These are phyloP conservation scores for Turritopsis dohrnii DNA, from an alignment of 30 jellyfish, hydroid and myxozoan genomes.

Conservation along the genomic window DNA sequence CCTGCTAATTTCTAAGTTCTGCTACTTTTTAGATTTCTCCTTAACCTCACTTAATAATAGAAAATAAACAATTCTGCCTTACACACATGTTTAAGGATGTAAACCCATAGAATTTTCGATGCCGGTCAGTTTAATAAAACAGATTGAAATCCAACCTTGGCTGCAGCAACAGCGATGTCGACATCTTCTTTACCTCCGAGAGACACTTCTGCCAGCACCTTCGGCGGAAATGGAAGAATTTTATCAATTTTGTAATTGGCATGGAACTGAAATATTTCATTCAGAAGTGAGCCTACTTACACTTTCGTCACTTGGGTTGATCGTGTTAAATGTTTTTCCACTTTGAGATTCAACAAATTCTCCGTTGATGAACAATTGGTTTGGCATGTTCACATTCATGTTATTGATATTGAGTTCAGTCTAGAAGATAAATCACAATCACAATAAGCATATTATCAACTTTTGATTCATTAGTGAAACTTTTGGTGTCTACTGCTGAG, in stretches of 20 bases:
- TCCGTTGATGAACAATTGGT: conserved; percentile 87
- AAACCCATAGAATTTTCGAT: not conserved
- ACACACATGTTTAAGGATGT: too few relatives aligned
- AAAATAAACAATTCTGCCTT: too few relatives aligned
- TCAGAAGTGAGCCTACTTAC: too few relatives aligned
- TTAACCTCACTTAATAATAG: too few relatives aligned
- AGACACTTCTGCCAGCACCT: conserved; percentile 97
- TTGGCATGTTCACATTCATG: conserved; percentile 88
- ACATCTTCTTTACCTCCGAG: conserved; percentile 99
- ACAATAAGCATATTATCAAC: too few relatives aligned
- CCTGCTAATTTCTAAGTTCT: too few relatives aligned
- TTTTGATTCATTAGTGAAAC: too few relatives aligned
- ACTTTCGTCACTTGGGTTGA: conserved; percentile 95
- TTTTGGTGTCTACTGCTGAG: too few relatives aligned
- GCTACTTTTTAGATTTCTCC: too few relatives aligned
- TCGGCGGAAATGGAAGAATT: not conserved
- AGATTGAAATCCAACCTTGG: conserved; percentile 52
- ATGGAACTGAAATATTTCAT: not conserved
- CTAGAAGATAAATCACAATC: conserved; percentile 32
- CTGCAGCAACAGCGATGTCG: conserved; percentile 96
- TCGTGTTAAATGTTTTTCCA: conserved; percentile 92
- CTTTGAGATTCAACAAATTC: conserved; percentile 89
- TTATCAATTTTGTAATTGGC: not conserved
- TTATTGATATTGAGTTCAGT: conserved; percentile 63
- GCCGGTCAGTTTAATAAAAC: not conserved